phyloP scores from a whole-genome alignment of 2,888 invertebrate species.

The Zootermopsis nevadensis region DNA sequence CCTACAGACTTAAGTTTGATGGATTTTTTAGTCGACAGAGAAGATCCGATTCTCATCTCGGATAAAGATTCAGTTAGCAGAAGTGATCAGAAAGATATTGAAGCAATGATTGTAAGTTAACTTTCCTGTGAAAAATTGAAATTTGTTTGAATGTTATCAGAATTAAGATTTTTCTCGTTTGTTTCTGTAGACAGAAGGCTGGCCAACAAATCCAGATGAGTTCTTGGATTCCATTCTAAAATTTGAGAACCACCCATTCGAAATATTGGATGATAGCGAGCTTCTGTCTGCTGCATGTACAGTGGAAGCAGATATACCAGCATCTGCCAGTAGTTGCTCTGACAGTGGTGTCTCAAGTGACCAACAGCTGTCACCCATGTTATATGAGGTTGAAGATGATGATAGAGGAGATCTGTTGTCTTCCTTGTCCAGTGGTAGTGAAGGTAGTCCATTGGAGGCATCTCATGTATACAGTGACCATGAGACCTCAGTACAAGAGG shows the following conservation, averaged over 20 bases:
- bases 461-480: constrained; percentile 35
- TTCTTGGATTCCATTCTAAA: constrained; percentile 77
- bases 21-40: constrained; percentile 61
- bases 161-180: not conserved
- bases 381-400: constrained; percentile 49
- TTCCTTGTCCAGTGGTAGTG: constrained; percentile 39
- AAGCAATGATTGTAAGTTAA: constrained; percentile 47
- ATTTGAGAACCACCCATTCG: constrained; percentile 70
- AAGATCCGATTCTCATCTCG: constrained; percentile 59
- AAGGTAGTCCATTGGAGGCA: constrained; percentile 38
- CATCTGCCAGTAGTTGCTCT: constrained; percentile 65
- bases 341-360: constrained; percentile 79
- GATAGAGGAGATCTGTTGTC: constrained; percentile 38
- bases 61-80: constrained; percentile 57
- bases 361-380: constrained; percentile 57
- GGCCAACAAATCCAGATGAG: constrained; percentile 69
- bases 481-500: constrained; percentile 46
- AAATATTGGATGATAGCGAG: constrained; percentile 53
- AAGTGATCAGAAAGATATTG: constrained; percentile 51
- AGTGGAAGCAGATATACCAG: constrained; percentile 25
- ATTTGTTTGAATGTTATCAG: not conserved
- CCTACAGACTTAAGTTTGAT: constrained; percentile 61
- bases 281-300: constrained; percentile 31
- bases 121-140: not conserved
- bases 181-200: constrained; percentile 63